Evolutionary conservation across 1,140 invertebrate genomes (phyloP).

Genomic region (Zaprionus ornatus): DNA sequence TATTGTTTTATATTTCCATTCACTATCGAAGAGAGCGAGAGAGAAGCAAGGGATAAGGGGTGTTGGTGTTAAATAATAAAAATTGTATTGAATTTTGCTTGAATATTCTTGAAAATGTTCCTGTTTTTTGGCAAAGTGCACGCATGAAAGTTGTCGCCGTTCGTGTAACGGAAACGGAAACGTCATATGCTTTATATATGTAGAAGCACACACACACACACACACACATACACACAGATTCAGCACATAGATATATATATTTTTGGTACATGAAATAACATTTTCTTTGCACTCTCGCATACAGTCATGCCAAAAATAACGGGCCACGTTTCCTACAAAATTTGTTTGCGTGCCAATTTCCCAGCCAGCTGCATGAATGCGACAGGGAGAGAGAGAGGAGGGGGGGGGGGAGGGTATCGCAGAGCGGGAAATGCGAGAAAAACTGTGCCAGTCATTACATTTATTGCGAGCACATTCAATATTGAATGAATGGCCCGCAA

Average conservation of each 20-base stretch:
- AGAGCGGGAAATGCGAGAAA: conserved; percentile 37
- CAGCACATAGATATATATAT: conserved; percentile 26
- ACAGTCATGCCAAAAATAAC: conserved; percentile 72
- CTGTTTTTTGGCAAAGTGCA: conserved; percentile 41
- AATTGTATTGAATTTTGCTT: neutral
- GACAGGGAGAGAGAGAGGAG: neutral
- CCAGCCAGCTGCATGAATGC: conserved; percentile 29
- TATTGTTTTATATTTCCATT: neutral
- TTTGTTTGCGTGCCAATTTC: conserved; percentile 80
- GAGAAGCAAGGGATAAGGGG: neutral
- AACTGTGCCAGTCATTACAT: conserved; percentile 81
- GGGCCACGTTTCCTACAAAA: conserved; percentile 77
- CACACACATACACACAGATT: conserved; percentile 33
- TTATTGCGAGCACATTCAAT: conserved; percentile 81
- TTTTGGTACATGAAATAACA: conserved; percentile 36
- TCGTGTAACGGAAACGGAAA: conserved; percentile 69
- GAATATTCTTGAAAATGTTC: neutral
- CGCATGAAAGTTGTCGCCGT: conserved; percentile 53
- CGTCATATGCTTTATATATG: conserved; percentile 62
- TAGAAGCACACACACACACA: conserved; percentile 43
- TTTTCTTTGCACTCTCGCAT: conserved; percentile 52
- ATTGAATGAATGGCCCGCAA: conserved; percentile 77
- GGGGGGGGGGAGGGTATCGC: neutral
- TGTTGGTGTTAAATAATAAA: conserved; percentile 7
- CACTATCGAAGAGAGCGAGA: neutral